phyloP scores from a whole-genome alignment of 2,113 vertebrate species.

The Dissostichus mawsoni region DNA sequence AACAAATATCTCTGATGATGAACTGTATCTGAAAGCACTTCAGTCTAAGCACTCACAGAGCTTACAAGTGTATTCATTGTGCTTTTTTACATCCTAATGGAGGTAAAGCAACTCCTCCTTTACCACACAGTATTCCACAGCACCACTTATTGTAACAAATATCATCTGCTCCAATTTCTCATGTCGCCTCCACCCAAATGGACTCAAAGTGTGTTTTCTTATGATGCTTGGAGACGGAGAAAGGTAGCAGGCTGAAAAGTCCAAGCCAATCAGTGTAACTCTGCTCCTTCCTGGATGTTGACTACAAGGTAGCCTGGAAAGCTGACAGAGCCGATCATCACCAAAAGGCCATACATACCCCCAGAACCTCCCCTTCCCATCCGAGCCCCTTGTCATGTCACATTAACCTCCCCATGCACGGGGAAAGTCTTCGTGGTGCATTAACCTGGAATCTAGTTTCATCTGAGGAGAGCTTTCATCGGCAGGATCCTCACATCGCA shows the following conservation, averaged over 20 bases:
- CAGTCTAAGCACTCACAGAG: background rate
- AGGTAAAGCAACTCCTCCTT: conserved; percentile 10
- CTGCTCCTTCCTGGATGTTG: conserved; percentile 22
- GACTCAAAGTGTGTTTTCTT: conserved; percentile 6
- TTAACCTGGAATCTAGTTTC: conserved; percentile 32
- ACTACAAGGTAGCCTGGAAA: conserved; percentile 43
- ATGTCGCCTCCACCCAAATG: conserved; percentile 1
- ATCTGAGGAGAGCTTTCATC: conserved; percentile 37
- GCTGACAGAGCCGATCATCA: conserved; percentile 62
- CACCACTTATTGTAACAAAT: conserved; percentile 15
- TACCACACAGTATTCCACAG: background rate
- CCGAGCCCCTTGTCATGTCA: conserved; percentile 38
- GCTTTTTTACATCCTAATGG: background rate
- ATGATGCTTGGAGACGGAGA: conserved; percentile 6
- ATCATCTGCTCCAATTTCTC: conserved; percentile 1
- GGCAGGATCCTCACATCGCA: conserved; percentile 9
- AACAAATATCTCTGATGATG: conserved; percentile 11
- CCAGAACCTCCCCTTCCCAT: background rate
- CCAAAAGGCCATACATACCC: conserved; percentile 17
- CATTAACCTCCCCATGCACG: conserved; percentile 46
- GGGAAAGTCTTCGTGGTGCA: conserved; percentile 13
- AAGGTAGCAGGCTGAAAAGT: conserved; percentile 44
- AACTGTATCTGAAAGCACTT: conserved; percentile 4
- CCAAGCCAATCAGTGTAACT: conserved; percentile 54
- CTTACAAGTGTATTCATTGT: background rate